Evolutionary conservation across 1,140 invertebrate genomes (phyloP), one percentile per base, ranked within the genome.

Genomic region (Lineus longissimus): DNA sequence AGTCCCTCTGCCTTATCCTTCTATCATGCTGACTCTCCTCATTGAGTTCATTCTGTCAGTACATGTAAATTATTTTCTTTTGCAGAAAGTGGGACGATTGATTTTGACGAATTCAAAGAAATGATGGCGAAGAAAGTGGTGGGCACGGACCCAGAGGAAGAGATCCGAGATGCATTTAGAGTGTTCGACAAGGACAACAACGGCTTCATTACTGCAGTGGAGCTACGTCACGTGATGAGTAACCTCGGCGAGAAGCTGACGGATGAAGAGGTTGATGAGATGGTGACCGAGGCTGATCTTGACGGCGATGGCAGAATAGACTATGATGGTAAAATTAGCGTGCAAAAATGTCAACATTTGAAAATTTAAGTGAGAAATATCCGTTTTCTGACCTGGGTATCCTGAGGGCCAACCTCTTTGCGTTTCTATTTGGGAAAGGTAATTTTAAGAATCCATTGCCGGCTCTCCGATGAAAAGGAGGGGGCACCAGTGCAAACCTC

Each of bases 221-320:
- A 95, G 75, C 82, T 97, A 41, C 88, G 93, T 85, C 92, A 95
- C 84, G 93, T 97, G 51, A 95, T 96, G 94, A 96, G 95, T 85
- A 96, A 97, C 87, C 90, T 97, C 73, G 95, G 95, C 59, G 95
- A 97, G 85, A 97, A 97, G 84, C 87, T 97, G 77, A 97, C 95
- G 76, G 95, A 97, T 83, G 95, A 97, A 84, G 95, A 97, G 84
- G 93, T 96, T 68, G 92, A 96, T 81, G 94, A 97, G 85, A 97
- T 97, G 93, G 96, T 97, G 81, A 88, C 93, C 78, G 94, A 97
- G 86, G 94, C 94, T 73, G 95, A 97, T 86, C 94, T 97, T 83
- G 94, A 97, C 83, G 93, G 94, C 75, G 91, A 93, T 73, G 57
- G 57, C 13, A 31, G 11, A 17, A 29, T 59, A 30, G 31, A 59